Conservation (phyloP, 2,113 vertebrate genomes). For the Aramus guarauna region DNA sequence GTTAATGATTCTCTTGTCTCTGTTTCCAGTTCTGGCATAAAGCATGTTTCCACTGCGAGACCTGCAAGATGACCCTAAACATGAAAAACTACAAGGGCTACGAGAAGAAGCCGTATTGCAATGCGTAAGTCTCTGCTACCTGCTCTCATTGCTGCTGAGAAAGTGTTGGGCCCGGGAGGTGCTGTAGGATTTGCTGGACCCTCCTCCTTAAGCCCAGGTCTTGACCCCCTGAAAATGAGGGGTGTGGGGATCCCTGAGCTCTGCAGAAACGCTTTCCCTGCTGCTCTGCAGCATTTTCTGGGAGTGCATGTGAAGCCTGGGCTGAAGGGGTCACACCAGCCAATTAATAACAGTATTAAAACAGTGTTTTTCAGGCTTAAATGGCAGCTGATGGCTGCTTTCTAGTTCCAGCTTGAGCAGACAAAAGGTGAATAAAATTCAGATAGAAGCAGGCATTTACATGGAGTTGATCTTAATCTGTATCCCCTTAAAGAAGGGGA, state of each 20-base stretch:
- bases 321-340: not conserved
- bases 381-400: not conserved
- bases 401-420: not conserved
- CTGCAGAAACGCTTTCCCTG: not conserved
- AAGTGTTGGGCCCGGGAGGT: not conserved
- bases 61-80: slow-evolving; percentile 85
- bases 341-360: not conserved
- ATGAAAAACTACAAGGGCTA: slow-evolving; percentile 89
- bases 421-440: not conserved
- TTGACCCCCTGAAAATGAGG: rapidly evolving
- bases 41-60: slow-evolving; percentile 83
- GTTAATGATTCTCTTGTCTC: not conserved
- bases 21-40: slow-evolving; percentile 80
- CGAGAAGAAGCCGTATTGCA: slow-evolving; percentile 85
- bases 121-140: slow-evolving; percentile 70
- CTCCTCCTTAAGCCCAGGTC: not conserved
- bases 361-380: not conserved
- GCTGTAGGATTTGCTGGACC: not conserved
- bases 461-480: not conserved
- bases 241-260: rapidly evolving
- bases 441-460: not conserved
- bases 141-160: not conserved
- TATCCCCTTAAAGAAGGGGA: not conserved
- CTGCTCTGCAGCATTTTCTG: not conserved
- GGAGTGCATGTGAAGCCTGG: not conserved